Base-by-base conservation (phyloP, 2,888 invertebrate genomes). In the Dicycla oo region DNA sequence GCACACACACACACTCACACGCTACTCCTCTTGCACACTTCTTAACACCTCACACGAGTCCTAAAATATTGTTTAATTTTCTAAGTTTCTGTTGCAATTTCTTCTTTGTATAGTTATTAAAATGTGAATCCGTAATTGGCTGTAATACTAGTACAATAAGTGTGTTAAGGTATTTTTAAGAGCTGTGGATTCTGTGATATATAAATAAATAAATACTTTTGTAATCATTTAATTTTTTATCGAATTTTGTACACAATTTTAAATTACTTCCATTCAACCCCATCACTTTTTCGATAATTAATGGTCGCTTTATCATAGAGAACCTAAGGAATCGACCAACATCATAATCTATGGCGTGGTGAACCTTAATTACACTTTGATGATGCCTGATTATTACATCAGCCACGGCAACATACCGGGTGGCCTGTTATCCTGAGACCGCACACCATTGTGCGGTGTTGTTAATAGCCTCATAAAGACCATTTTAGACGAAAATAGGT, bases 401-500 rank as follows among this genome's bases (percentile, higher is more conserved):
- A 69, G 45, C 75, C 20, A 34, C 15, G 18, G 18, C 23, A 13
- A 5, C 40, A n/a, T n/a, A 13, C 76, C 49, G 71, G 75, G 77
- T 77, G 63, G 75, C 63, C 71, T 20, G 30, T 63, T 77, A 71
- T 34, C 38, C 26, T 6, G 10, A 71, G 53, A 73, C 58, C 78
- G 56, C 73, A 49, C 73, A 38, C 43, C 43, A 57, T 45, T 66
- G n/a, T 51, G 56, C 47, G 23, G 73, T 67, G 66, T 73, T 51
- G 20, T 49, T 79, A 62, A 70, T 57, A 18, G 58, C 30, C 43
- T 13, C 18, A 43, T 60, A 66, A 57, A 69, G 1, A 20, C 58
- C 60, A 67, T 68, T 75, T 75, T 78, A 23, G 30, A 3, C 20
- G 40, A 47, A 81, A 78, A 72, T 38, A 56, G 74, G 64, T 64